A percentile compares a stretch with the other conserved stretches of the same genome.
phyloP scores from a whole-genome alignment of 2,888 invertebrate species.

The Cosmorhoe ocellata region DNA sequence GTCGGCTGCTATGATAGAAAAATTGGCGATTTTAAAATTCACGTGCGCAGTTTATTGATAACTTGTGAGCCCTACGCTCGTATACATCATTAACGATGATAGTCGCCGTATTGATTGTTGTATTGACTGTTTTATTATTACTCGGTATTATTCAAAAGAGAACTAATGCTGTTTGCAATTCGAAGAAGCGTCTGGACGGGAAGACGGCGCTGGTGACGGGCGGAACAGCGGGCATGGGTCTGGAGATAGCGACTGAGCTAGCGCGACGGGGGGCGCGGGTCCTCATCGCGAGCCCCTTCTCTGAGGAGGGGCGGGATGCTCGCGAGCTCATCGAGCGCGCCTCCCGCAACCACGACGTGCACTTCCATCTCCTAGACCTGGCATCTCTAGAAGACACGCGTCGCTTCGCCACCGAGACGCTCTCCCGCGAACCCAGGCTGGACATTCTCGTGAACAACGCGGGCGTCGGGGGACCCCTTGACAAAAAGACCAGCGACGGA shows the following conservation, averaged over 20 bases:
- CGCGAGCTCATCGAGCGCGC: constrained; percentile 82
- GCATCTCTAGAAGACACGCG: constrained; percentile 87
- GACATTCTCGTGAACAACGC: constrained; percentile 94
- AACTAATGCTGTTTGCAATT: constrained; percentile 37
- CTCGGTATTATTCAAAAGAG: constrained; percentile 18
- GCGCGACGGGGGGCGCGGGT: constrained; percentile 57
- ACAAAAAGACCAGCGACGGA: constrained; percentile 85
- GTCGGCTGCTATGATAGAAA: too few relatives aligned
- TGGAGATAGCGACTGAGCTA: constrained; percentile 58
- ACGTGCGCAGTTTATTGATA: neutral
- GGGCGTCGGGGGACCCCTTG: constrained; percentile 83
- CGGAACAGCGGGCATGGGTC: constrained; percentile 61
- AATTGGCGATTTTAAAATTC: too few relatives aligned
- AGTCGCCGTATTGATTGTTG: constrained; percentile 1
- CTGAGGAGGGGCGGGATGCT: constrained; percentile 51
- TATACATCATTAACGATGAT: constrained; percentile 8
- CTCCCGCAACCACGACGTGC: constrained; percentile 84
- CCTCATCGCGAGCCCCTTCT: constrained; percentile 59
- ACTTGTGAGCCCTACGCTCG: neutral
- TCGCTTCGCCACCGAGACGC: constrained; percentile 88
- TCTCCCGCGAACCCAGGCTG: constrained; percentile 85
- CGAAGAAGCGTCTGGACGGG: constrained; percentile 43
- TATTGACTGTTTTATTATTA: constrained; percentile 1
- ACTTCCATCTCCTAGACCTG: constrained; percentile 87
- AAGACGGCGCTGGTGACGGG: constrained; percentile 58